Percentiles rank a stretch among this genome's conserved stretches.
phyloP scores from a whole-genome alignment of 1,140 invertebrate genomes.

The Battus philenor region DNA sequence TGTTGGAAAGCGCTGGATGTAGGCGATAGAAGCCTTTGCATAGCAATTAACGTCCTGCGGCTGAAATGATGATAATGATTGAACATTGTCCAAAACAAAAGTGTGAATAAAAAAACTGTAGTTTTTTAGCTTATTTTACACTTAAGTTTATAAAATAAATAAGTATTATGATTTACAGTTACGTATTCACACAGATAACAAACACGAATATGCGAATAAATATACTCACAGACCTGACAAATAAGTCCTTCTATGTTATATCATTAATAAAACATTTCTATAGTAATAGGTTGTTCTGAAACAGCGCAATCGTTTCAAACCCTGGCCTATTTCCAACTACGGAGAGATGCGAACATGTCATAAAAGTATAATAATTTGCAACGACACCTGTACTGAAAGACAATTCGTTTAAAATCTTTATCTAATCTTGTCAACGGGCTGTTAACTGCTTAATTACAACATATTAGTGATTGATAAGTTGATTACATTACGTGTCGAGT shows the following conservation, averaged over 20 bases:
- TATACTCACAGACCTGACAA: background rate
- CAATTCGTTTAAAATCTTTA: slow-evolving; percentile 12
- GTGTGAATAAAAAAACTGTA: no score
- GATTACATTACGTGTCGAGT: slow-evolving; percentile 9
- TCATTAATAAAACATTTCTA: slow-evolving; percentile 16
- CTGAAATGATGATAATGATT: no score
- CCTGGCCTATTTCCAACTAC: slow-evolving; percentile 15
- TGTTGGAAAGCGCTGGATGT: no score
- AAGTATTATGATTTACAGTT: no score
- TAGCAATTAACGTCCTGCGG: no score
- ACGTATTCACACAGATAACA: background rate
- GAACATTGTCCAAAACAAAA: no score
- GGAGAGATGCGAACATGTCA: slow-evolving; percentile 7
- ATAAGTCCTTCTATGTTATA: slow-evolving; percentile 11
- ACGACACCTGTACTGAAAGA: slow-evolving; percentile 10
- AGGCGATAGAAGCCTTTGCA: no score
- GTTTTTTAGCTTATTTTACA: no score
- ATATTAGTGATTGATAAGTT: slow-evolving; percentile 14
- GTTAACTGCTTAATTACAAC: slow-evolving; percentile 7
- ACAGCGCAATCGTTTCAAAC: slow-evolving; percentile 6
- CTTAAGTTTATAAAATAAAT: no score
- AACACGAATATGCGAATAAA: background rate
- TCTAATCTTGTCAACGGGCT: slow-evolving; percentile 8
- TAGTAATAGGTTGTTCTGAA: slow-evolving; percentile 4
- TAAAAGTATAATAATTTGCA: slow-evolving; percentile 13